Percentiles rank a stretch among this genome's conserved stretches.
These are phyloP conservation scores for Spea bombifrons DNA, from an alignment of 2,113 vertebrate species.

Conservation along the genomic window DNA sequence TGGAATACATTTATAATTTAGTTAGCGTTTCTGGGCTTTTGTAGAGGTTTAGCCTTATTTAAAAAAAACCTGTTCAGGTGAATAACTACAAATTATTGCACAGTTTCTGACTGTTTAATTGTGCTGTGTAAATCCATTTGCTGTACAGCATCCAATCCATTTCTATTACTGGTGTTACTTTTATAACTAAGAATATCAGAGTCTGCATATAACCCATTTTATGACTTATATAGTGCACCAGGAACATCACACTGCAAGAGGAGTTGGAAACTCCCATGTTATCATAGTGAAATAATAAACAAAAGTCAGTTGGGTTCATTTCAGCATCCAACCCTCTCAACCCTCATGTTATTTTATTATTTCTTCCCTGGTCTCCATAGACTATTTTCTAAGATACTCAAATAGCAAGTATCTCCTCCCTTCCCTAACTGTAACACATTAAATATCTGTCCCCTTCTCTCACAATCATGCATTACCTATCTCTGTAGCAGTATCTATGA, in stretches of 20 bases:
- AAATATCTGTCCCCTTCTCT: too few species aligned
- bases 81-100: too few species aligned
- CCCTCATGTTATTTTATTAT: neutral
- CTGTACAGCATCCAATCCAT: neutral
- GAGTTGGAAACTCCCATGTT: constrained; percentile 1
- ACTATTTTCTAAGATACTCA: too few species aligned
- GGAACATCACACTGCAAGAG: neutral
- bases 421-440: too few species aligned
- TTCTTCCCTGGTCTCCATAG: neutral
- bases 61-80: too few species aligned
- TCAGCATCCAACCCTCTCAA: neutral
- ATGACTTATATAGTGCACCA: neutral
- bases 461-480: too few species aligned
- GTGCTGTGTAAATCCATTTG: neutral
- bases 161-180: neutral
- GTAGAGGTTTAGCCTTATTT: too few species aligned
- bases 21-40: too few species aligned
- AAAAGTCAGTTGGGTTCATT: neutral
- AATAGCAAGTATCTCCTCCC: too few species aligned
- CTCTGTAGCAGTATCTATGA: too few species aligned
- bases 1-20: too few species aligned
- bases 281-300: neutral
- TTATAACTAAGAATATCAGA: neutral
- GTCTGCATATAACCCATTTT: neutral
- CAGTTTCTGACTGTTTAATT: neutral